phyloP scores from a whole-genome alignment of 2,113 vertebrate species.

The Bombycilla garrulus region DNA sequence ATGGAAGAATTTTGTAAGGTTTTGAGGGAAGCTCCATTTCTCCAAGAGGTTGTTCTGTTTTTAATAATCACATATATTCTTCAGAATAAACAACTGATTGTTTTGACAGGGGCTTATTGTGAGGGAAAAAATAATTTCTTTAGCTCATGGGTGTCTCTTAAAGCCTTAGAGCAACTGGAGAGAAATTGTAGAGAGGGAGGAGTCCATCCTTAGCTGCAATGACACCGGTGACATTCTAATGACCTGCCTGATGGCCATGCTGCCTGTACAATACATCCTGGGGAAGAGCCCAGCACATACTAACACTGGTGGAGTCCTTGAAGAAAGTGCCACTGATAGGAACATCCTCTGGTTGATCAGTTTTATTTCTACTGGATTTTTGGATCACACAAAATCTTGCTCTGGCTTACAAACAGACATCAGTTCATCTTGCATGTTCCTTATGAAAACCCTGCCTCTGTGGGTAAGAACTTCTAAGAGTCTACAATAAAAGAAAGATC shows the following conservation, averaged over 20 bases:
- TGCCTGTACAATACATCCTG: background rate
- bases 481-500: background rate
- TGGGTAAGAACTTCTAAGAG: background rate
- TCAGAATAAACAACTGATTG: background rate
- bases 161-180: background rate
- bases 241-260: background rate
- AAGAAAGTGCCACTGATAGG: background rate
- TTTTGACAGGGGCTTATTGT: background rate
- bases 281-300: fast-evolving
- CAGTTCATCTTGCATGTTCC: background rate
- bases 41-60: constrained; percentile 7
- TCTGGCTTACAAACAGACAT: background rate
- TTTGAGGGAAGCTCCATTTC: background rate
- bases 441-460: background rate
- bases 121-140: background rate
- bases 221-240: background rate
- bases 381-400: background rate
- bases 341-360: background rate
- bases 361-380: background rate
- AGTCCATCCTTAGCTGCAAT: background rate
- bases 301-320: background rate
- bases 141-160: background rate
- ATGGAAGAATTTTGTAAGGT: background rate
- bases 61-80: background rate
- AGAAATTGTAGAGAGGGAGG: background rate